Conservation (phyloP, 2,797 vertebrate species). For the Myioborus miniatus region DNA sequence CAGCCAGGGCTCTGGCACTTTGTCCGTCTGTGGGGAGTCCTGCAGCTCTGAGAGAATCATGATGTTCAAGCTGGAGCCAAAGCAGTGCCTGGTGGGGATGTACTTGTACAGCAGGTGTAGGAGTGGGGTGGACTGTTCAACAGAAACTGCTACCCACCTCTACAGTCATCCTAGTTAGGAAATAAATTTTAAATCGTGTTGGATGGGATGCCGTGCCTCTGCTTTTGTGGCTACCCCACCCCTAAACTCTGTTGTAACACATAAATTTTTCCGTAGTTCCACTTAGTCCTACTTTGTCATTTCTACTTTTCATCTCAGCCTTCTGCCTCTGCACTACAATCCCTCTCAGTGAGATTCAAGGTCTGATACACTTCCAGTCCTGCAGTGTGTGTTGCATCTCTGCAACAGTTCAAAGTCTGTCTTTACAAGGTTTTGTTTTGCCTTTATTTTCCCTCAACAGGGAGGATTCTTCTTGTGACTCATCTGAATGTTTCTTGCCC, state of each 20-base stretch:
- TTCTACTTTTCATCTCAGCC: neutral
- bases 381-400: neutral
- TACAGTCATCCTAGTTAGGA: neutral
- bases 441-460: neutral
- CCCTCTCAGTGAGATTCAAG: neutral
- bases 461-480: neutral
- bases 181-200: neutral
- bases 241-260: neutral
- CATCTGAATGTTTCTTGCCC: neutral
- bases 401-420: neutral
- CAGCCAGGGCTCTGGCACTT: neutral
- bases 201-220: neutral
- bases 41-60: accelerated
- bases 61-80: accelerated
- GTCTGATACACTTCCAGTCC: neutral
- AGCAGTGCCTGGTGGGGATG: accelerated
- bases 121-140: neutral
- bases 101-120: accelerated
- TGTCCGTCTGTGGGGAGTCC: neutral
- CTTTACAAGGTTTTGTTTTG: neutral
- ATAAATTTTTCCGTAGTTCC: neutral
- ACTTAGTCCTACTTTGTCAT: neutral
- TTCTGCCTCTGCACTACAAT: neutral
- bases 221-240: neutral
- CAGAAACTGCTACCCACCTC: neutral